Evolutionary conservation across 2,113 vertebrate genomes (phyloP).

Genomic region (Galeopterus variegatus): DNA sequence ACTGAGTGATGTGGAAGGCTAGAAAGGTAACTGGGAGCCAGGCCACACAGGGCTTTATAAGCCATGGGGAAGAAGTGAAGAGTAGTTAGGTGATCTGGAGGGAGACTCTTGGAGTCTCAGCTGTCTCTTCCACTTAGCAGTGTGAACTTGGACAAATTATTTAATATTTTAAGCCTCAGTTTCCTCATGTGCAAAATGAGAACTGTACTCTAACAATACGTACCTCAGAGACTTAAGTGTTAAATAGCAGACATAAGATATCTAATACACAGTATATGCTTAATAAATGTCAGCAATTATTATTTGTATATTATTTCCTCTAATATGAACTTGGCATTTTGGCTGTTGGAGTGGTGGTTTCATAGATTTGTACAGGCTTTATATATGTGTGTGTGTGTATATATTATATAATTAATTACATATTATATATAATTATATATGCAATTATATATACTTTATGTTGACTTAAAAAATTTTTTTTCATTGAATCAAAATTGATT

Average conservation of each 20-base stretch:
- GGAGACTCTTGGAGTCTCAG: neutral
- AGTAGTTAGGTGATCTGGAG: neutral
- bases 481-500: no score
- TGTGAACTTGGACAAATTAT: neutral
- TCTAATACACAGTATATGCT: neutral
- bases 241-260: neutral
- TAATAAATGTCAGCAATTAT: neutral
- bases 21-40: neutral
- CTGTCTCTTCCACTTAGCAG: neutral
- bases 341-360: neutral
- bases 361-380: neutral
- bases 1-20: neutral
- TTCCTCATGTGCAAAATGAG: slow-evolving; percentile 14
- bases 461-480: no score
- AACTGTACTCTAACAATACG: slow-evolving; percentile 4
- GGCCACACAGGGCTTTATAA: neutral
- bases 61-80: neutral
- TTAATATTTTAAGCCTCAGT: neutral
- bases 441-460: no score
- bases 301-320: slow-evolving; percentile 23
- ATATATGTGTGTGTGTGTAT: neutral
- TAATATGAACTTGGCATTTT: slow-evolving; percentile 59
- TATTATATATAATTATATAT: neutral
- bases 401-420: neutral
- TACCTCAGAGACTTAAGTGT: neutral